Conservation (phyloP, 1,140 invertebrate species). For the Danaus plexippus region DNA sequence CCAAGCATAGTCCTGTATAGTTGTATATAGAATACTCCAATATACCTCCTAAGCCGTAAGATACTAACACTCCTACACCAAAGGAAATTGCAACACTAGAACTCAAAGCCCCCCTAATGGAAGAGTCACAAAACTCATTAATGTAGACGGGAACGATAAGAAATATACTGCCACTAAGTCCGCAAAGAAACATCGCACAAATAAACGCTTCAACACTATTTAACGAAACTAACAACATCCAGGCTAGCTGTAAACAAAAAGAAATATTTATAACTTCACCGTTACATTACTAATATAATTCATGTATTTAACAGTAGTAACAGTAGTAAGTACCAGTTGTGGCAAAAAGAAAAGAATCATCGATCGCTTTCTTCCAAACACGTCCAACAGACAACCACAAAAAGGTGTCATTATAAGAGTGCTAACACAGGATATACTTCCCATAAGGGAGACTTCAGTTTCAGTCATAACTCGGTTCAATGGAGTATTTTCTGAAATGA, state of each 20-base stretch:
- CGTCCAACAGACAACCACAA: constrained; percentile 34
- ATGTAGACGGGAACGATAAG: constrained; percentile 37
- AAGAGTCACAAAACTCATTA: constrained; percentile 43
- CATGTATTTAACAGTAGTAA: too few species aligned
- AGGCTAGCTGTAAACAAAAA: constrained; percentile 31
- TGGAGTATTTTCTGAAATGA: constrained; percentile 40
- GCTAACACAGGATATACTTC: constrained; percentile 42
- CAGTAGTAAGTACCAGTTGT: constrained; percentile 26
- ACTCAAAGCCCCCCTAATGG: constrained; percentile 40
- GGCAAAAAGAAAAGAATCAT: constrained; percentile 24
- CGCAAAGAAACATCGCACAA: constrained; percentile 35
- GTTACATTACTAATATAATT: too few species aligned
- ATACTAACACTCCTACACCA: constrained; percentile 37
- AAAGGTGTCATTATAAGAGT: constrained; percentile 36
- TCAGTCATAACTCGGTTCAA: constrained; percentile 43
- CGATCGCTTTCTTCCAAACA: constrained; percentile 42
- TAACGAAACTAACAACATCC: constrained; percentile 25
- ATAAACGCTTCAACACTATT: constrained; percentile 38
- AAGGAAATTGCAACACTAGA: constrained; percentile 36
- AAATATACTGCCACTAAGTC: constrained; percentile 29
- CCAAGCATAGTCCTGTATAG: constrained; percentile 29
- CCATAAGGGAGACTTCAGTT: constrained; percentile 37
- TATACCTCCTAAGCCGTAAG: constrained; percentile 34
- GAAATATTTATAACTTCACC: constrained; percentile 6
- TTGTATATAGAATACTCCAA: constrained; percentile 39